A percentile compares a stretch with the other conserved stretches of the same genome.
phyloP scores from a whole-genome alignment of 2,888 invertebrate species.

The Lobophora halterata region DNA sequence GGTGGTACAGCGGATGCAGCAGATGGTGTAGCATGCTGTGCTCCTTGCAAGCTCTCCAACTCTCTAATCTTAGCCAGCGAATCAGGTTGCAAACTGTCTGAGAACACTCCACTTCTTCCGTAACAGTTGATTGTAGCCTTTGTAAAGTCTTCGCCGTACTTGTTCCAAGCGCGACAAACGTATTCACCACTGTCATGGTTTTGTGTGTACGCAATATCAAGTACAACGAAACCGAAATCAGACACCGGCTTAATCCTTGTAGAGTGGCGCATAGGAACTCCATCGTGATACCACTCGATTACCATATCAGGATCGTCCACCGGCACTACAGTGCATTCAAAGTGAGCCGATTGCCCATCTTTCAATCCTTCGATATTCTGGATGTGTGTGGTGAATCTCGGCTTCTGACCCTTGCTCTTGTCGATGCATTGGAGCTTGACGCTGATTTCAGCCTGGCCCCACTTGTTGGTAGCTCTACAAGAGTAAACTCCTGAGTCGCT shows the following conservation, averaged over 20 bases:
- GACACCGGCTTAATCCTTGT: constrained; percentile 95
- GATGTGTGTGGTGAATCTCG: constrained; percentile 93
- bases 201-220: constrained; percentile 97
- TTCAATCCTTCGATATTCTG: constrained; percentile 90
- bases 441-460: constrained; percentile 93
- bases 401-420: constrained; percentile 91
- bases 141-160: constrained; percentile 94
- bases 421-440: constrained; percentile 91
- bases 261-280: constrained; percentile 92
- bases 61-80: constrained; percentile 93
- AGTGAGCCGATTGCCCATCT: constrained; percentile 96
- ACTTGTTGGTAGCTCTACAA: constrained; percentile 93
- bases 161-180: constrained; percentile 94
- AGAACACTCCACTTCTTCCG: constrained; percentile 92
- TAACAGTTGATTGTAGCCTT: constrained; percentile 91
- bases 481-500: constrained; percentile 95
- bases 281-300: constrained; percentile 98
- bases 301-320: constrained; percentile 96
- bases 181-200: constrained; percentile 96
- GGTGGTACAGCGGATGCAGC: constrained; percentile 90
- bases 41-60: constrained; percentile 87
- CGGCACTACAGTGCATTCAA: constrained; percentile 96
- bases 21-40: constrained; percentile 83
- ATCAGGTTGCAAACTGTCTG: constrained; percentile 94
- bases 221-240: constrained; percentile 96